Evolutionary conservation across 2,797 vertebrate species (phyloP), one percentile per base, ranked within the genome.

Genomic region (Cossypha heuglini): DNA sequence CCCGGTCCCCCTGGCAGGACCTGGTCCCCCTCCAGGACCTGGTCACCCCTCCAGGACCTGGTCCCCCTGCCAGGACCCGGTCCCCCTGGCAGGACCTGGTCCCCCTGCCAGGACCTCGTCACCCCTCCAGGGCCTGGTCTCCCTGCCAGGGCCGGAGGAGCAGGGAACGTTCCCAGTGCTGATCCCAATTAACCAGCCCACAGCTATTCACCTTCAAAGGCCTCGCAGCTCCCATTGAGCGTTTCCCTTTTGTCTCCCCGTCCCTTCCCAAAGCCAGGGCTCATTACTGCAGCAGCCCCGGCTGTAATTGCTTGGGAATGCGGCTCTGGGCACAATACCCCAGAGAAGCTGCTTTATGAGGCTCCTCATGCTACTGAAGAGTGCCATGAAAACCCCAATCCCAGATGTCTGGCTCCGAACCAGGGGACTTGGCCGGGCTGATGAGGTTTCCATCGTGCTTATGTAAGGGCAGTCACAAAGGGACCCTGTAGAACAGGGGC

Each of bases 241-340:
- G 35, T 24, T 83, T 73, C 85, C 64, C 94, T 76, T 83, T 94
- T 96, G 93, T 83, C 90, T 64, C 83, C 55, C 93, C 7, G 6
- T 26, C 90, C 94, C 95, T 92, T 86, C 85, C 95, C 90, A 43
- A 79, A 83, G 80, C 8, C 1, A 69, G 81, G 68, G 85, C 96
- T 97, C 95, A 64, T 96, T 97, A 96, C 87, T 5, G 37, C 77
- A 21, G 75, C 11, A 77, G 91, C 37, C 68, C 64, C 2, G 68
- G 29, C 33, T 52, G 75, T 79, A 96, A 92, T 67, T 83, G 84
- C 71, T 61, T 93, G 85, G 94, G 89, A 91, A 91, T 63, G 86
- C 1, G 31, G 62, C 18, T 75, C 80, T 25, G 40, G 10, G 94
- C 84, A 95, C 46, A 81, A 91, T 66, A 35, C 69, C 73, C 72